phyloP scores from a whole-genome alignment of 2,113 vertebrate species.

The Lasiurus borealis region DNA sequence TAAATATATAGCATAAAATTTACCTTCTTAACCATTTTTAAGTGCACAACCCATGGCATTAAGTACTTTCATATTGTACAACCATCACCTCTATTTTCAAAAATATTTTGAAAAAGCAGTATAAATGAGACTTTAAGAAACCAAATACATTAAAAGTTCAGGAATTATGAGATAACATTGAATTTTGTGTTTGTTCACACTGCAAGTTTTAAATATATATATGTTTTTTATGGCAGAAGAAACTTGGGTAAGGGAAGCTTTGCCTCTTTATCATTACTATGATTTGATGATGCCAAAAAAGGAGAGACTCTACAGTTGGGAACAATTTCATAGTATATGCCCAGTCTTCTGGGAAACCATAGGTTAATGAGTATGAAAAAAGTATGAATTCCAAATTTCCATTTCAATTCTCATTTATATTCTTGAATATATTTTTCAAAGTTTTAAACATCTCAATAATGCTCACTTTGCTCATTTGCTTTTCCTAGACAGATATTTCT shows the following conservation, averaged over 20 bases:
- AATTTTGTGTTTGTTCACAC: slow-evolving; percentile 32
- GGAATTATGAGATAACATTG: not conserved
- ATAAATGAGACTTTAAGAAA: not conserved
- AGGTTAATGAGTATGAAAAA: slow-evolving; percentile 26
- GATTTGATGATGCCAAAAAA: slow-evolving; percentile 27
- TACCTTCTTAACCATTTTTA: not conserved
- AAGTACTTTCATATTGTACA: slow-evolving; percentile 6
- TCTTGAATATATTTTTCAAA: slow-evolving; percentile 42
- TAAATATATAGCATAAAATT: not conserved
- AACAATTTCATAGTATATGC: slow-evolving; percentile 16
- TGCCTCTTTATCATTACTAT: not conserved
- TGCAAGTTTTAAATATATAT: not conserved
- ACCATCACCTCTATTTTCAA: not conserved
- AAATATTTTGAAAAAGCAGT: not conserved
- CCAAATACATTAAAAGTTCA: not conserved
- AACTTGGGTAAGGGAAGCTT: not conserved
- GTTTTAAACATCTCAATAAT: slow-evolving; percentile 58
- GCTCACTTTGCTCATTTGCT: slow-evolving; percentile 61
- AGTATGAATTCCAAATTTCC: slow-evolving; percentile 42
- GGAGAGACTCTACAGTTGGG: not conserved
- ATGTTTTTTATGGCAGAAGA: slow-evolving; percentile 31
- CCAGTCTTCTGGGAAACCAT: not conserved
- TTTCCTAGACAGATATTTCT: slow-evolving; percentile 89
- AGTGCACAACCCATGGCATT: not conserved
- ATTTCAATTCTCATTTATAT: slow-evolving; percentile 45